Conservation (phyloP, 53 echinoderm and acorn worm species). For the Holothuria scabra region DNA sequence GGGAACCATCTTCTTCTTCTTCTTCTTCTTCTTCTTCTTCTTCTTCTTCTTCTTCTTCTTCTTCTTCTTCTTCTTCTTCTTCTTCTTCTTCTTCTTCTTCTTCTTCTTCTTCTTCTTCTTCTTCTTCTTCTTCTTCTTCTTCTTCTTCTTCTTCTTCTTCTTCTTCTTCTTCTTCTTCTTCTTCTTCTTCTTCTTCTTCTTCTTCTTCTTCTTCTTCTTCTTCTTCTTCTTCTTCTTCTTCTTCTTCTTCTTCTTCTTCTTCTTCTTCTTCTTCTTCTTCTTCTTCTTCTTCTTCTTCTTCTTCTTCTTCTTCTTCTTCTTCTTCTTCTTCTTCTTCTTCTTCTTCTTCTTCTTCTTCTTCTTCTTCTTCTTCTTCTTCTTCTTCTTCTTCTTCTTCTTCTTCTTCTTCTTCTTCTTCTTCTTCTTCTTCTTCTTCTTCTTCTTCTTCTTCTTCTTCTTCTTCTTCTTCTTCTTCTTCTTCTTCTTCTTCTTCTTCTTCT, state of each 20-base stretch:
- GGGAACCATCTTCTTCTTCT: conserved; percentile 11
- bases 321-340: conserved; percentile 16
- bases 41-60: conserved; percentile 29
- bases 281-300: neutral
- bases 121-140: neutral
- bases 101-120: conserved; percentile 15
- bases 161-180: conserved; percentile 36
- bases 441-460: conserved; percentile 49
- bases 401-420: conserved; percentile 43
- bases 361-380: conserved; percentile 26
- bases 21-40: conserved; percentile 26
- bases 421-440: conserved; percentile 53
- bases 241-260: neutral
- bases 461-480: conserved; percentile 42
- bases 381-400: conserved; percentile 37
- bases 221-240: conserved; percentile 45
- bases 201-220: conserved; percentile 29
- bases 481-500: conserved; percentile 41
- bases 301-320: conserved; percentile 4
- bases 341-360: conserved; percentile 38
- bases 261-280: neutral
- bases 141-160: conserved; percentile 5
- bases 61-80: conserved; percentile 45
- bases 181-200: conserved; percentile 39
- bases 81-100: conserved; percentile 41